Evolutionary conservation across 1,140 invertebrate species (phyloP).

Genomic region (Popillia japonica): DNA sequence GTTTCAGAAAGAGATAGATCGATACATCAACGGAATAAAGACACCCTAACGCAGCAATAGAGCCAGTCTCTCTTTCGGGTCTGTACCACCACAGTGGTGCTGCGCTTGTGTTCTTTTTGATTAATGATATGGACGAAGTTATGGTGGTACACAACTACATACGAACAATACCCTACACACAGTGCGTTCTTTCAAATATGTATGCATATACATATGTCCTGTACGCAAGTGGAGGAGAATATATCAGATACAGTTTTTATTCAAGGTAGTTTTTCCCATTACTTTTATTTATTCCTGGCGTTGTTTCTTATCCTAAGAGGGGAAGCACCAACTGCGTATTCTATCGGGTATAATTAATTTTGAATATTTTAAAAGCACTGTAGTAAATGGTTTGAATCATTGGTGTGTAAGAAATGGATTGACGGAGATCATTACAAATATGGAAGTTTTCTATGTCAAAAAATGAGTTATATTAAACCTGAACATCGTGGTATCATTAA

Average conservation of each 20-base stretch:
- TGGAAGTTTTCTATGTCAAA: neutral
- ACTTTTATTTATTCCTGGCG: neutral
- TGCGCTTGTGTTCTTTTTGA: constrained; percentile 1
- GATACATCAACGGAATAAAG: neutral
- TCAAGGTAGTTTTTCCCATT: neutral
- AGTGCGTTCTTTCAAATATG: neutral
- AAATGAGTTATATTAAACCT: neutral
- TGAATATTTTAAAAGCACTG: constrained; percentile 6
- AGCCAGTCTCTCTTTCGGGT: neutral
- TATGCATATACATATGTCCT: neutral
- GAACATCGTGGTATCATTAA: too few relatives aligned
- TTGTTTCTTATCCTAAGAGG: neutral
- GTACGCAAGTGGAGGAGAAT: neutral
- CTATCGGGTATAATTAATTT: constrained; percentile 5
- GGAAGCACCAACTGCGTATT: neutral
- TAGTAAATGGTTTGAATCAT: neutral
- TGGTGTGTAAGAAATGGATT: neutral
- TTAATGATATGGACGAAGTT: constrained; percentile 2
- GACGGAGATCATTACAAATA: neutral
- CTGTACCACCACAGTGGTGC: neutral
- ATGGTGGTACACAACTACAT: neutral
- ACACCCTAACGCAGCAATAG: neutral
- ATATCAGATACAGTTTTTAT: neutral
- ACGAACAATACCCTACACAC: neutral
- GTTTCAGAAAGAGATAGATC: neutral